Conservation (phyloP, 2,888 invertebrate species). For the Baronia brevicornis region DNA sequence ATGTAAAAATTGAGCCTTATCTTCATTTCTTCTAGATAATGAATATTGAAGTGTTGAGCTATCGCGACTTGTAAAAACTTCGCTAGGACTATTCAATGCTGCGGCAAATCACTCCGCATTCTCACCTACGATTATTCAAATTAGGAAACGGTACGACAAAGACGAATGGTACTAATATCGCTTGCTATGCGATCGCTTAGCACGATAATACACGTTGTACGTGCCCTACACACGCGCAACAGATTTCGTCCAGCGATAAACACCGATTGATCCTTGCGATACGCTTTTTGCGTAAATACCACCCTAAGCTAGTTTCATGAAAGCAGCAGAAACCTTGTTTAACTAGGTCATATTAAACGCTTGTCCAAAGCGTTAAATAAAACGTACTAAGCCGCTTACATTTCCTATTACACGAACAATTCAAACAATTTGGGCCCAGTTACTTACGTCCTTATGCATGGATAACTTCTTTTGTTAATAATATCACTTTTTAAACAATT, state of each 20-base stretch:
- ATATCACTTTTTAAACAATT: too few relatives aligned
- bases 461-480: too few relatives aligned
- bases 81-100: slow-evolving; percentile 24
- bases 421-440: not conserved
- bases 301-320: slow-evolving; percentile 49
- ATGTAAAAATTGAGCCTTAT: slow-evolving; percentile 5
- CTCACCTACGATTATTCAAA: slow-evolving; percentile 74
- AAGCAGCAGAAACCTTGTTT: slow-evolving; percentile 39
- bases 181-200: slow-evolving; percentile 53
- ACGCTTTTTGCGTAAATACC: slow-evolving; percentile 72
- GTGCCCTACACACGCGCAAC: slow-evolving; percentile 66
- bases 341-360: slow-evolving; percentile 26
- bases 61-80: slow-evolving; percentile 20
- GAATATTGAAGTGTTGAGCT: slow-evolving; percentile 12
- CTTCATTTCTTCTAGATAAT: slow-evolving; percentile 7
- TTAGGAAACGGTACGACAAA: slow-evolving; percentile 72
- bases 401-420: not conserved
- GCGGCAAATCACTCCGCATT: slow-evolving; percentile 65
- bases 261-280: slow-evolving; percentile 66
- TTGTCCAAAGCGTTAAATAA: slow-evolving; percentile 9
- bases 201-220: slow-evolving; percentile 56
- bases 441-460: too few relatives aligned
- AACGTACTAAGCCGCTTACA: not conserved
- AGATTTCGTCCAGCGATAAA: slow-evolving; percentile 65
- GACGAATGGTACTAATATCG: slow-evolving; percentile 75